These are phyloP conservation scores for Cataglyphis altisquamis DNA, from an alignment of 2,888 invertebrate genomes.

Conservation along the genomic window DNA sequence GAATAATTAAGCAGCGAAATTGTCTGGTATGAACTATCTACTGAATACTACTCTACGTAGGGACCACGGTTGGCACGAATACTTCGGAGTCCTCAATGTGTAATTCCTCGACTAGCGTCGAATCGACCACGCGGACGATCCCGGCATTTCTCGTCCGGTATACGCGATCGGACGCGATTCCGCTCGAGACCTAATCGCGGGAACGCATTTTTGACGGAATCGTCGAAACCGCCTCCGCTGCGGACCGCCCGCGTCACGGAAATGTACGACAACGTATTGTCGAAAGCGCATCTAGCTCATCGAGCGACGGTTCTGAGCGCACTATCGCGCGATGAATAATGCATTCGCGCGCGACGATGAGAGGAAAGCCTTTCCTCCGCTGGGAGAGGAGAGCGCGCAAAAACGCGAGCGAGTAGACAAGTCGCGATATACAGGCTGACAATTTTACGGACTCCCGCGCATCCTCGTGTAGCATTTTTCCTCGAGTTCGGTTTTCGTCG, in stretches of 20 bases:
- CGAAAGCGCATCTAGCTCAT: constrained; percentile 54
- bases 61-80: constrained; percentile 6
- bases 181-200: not conserved
- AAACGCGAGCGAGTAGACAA: constrained; percentile 39
- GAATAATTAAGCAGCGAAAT: constrained; percentile 57
- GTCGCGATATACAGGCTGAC: constrained; percentile 28
- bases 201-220: constrained; percentile 31
- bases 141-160: constrained; percentile 2
- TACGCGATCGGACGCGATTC: too few species aligned
- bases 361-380: constrained; percentile 45
- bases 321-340: constrained; percentile 74
- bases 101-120: constrained; percentile 20
- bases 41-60: constrained; percentile 40
- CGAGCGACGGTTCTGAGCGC: constrained; percentile 39
- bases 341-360: constrained; percentile 58
- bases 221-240: not conserved
- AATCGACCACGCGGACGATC: not conserved
- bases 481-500: constrained; percentile 35
- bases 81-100: constrained; percentile 16
- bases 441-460: constrained; percentile 27
- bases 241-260: not conserved
- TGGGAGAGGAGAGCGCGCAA: constrained; percentile 25
- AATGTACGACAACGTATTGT: constrained; percentile 49
- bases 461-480: constrained; percentile 23
- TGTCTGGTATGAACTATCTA: constrained; percentile 54